Evolutionary conservation across 1,140 invertebrate genomes (phyloP).

Genomic region (Temnothorax nylanderi): DNA sequence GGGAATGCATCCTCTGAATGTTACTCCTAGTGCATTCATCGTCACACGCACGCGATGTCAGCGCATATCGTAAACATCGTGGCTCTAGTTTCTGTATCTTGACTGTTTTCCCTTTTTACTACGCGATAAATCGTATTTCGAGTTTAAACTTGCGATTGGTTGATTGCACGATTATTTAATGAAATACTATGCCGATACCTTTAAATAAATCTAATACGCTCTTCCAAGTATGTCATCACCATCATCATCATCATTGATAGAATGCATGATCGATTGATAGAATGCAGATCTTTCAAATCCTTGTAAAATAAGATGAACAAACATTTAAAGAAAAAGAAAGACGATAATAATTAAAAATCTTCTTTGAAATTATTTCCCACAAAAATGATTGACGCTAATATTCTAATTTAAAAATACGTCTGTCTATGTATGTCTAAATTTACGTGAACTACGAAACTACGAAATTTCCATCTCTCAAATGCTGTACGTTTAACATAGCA

Average conservation of each 20-base stretch:
- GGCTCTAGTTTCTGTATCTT: neutral
- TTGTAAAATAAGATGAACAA: neutral
- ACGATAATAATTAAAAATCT: neutral
- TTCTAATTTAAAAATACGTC: neutral
- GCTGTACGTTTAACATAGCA: neutral
- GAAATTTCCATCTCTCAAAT: neutral
- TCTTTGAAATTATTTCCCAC: neutral
- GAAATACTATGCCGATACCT: neutral
- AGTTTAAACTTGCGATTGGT: neutral
- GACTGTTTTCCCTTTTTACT: neutral
- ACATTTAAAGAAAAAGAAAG: neutral
- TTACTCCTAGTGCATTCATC: constrained; percentile 53
- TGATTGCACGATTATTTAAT: constrained; percentile 39
- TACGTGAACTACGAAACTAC: too few species aligned
- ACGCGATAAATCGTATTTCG: neutral
- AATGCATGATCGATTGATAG: constrained; percentile 38
- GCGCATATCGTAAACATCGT: neutral
- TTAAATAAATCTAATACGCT: neutral
- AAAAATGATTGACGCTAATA: neutral
- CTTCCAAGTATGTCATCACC: neutral
- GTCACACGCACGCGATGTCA: constrained; percentile 9
- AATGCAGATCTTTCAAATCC: neutral
- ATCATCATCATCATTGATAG: constrained; percentile 19
- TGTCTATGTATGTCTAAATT: neutral
- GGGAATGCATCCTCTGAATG: constrained; percentile 75